A percentile compares a stretch with the other conserved stretches of the same genome.
phyloP scores from a whole-genome alignment of 2,888 invertebrate genomes.

The Theretra japonica region DNA sequence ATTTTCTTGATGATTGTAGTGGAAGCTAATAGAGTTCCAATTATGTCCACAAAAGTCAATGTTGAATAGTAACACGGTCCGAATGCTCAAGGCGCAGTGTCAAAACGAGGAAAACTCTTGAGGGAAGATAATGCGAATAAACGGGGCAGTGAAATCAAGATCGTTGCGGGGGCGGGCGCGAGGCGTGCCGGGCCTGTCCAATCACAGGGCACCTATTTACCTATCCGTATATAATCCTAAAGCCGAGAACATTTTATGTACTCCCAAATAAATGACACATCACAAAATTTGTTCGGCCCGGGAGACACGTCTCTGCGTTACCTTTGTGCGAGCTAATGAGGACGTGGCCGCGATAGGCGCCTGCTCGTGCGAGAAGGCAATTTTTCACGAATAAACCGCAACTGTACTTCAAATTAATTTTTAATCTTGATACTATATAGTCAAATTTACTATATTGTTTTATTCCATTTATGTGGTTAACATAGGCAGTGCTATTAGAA shows the following conservation, averaged over 20 bases:
- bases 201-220: constrained; percentile 64
- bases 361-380: not conserved
- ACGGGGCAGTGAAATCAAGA: constrained; percentile 62
- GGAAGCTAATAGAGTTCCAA: no score
- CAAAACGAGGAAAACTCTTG: not conserved
- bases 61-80: not conserved
- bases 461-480: no score
- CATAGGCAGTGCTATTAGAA: no score
- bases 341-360: not conserved
- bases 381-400: no score
- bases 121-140: constrained; percentile 30
- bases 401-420: no score
- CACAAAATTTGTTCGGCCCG: constrained; percentile 21
- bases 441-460: no score
- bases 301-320: constrained; percentile 6
- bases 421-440: no score
- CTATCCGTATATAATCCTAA: constrained; percentile 57
- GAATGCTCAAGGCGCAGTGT: not conserved
- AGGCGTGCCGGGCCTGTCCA: constrained; percentile 54
- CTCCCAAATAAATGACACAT: constrained; percentile 50
- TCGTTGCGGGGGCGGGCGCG: constrained; percentile 74
- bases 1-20: no score
- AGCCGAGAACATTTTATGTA: constrained; percentile 48
- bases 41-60: not conserved
- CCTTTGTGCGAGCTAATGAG: not conserved